Evolutionary conservation across 2,888 invertebrate species (phyloP), one percentile per base, ranked within the genome.

Genomic region (Bhutanitis thaidina): DNA sequence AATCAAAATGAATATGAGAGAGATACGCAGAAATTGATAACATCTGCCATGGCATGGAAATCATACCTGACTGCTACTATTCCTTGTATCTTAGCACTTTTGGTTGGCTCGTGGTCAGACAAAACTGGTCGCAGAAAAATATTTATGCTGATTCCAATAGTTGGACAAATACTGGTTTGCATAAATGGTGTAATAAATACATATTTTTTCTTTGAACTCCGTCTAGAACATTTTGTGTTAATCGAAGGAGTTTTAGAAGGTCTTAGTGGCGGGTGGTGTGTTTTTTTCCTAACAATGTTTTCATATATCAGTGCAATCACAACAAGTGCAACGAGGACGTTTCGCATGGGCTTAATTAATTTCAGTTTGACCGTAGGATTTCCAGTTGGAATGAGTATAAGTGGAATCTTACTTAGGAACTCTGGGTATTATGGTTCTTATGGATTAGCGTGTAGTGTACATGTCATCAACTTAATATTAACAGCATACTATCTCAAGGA

Each of bases 221-320:
- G 93, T 0, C 93, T 96, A 91, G 94, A 95, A 78, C 91, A 91
- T 1, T 91, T 94, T 29, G 93, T 94, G 0, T 89, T 94, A 3
- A 91, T 92, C 8, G 96, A 96, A 72, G 94, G 94, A 0, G 72
- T 95, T 7, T 91, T 95, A 67, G 95, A 96, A 14, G 94, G 94
- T 0, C 69, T 95, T 0, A 92, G 93, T 1, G 94, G 96, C 1
- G 94, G 95, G 2, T 95, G 95, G 95, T 95, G 95, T 77, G 92
- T 95, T 52, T 93, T 93, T 91, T 91, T 95, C 59, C 92, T 95
- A 91, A 93, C 94, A 0, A 92, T 94, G 46, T 95, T 96, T 85
- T 93, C 95, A 63, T 97, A 95, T 69, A 93, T 97, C 35, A 94
- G 94, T 38, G 94, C 96, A 60, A 93, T 96, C 3, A 96, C 96